Conservation (phyloP, 2,797 vertebrate species). For the Crocidura indochinensis region DNA sequence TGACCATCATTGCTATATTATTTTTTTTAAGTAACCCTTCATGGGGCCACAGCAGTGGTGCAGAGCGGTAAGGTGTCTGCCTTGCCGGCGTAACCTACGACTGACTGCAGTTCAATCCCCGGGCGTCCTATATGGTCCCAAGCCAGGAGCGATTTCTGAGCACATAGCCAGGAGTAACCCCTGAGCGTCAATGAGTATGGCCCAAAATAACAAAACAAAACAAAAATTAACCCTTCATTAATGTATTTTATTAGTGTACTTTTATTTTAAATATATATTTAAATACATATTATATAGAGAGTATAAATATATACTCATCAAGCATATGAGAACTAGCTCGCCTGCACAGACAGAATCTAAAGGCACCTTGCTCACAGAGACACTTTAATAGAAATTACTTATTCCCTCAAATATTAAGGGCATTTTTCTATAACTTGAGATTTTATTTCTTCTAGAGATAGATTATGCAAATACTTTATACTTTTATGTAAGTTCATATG, state of each 20-base stretch:
- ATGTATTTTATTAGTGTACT: constrained; percentile 4
- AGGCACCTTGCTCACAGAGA: background rate
- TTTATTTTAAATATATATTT: constrained; percentile 45
- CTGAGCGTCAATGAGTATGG: too few relatives aligned
- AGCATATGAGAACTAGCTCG: constrained; percentile 34
- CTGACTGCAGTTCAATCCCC: too few relatives aligned
- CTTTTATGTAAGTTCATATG: background rate
- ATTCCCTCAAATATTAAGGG: background rate
- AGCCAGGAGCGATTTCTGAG: too few relatives aligned
- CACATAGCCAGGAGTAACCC: too few relatives aligned
- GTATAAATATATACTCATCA: too few relatives aligned
- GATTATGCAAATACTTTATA: background rate
- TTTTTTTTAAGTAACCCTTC: constrained; percentile 41
- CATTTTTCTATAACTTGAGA: constrained; percentile 39
- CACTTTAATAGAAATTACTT: background rate
- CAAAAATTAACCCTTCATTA: too few relatives aligned
- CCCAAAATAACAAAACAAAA: too few relatives aligned
- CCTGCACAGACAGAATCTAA: background rate
- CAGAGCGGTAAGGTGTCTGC: too few relatives aligned
- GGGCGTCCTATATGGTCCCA: too few relatives aligned
- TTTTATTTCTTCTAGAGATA: constrained; percentile 14
- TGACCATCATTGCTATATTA: constrained; percentile 1
- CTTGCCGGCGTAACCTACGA: too few relatives aligned
- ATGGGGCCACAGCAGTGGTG: too few relatives aligned
- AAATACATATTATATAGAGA: too few relatives aligned